A percentile compares a stretch with the other conserved stretches of the same genome.
These are phyloP conservation scores for Sylvietta virens DNA, from an alignment of 2,113 vertebrate species.

Conservation along the genomic window DNA sequence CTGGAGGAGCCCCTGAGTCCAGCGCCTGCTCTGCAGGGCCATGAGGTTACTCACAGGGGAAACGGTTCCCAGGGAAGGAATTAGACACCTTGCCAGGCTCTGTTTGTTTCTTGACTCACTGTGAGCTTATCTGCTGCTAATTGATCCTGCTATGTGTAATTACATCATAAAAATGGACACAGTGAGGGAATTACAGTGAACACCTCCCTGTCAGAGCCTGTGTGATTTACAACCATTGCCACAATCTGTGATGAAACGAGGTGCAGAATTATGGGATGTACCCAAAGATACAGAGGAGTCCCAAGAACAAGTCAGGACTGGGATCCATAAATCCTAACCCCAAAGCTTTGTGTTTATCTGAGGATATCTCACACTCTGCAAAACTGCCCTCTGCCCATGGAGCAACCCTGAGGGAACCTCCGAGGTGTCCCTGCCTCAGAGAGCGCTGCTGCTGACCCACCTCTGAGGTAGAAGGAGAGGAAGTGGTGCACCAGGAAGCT, in stretches of 20 bases:
- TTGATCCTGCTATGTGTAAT: not conserved
- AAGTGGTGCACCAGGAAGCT: constrained; percentile 94
- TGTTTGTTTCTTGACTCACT: not conserved
- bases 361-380: not conserved
- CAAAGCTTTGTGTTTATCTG: fast-evolving
- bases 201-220: not conserved
- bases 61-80: not conserved
- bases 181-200: not conserved
- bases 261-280: not conserved
- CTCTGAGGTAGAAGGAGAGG: constrained; percentile 90
- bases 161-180: not conserved
- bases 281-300: not conserved
- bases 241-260: fast-evolving
- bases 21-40: fast-evolving
- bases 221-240: not conserved
- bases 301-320: not conserved
- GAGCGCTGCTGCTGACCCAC: constrained; percentile 58
- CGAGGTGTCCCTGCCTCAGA: not conserved
- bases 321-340: not conserved
- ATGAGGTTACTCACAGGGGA: not conserved
- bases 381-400: not conserved
- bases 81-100: not conserved
- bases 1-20: not conserved
- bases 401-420: not conserved
- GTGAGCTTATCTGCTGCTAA: not conserved